phyloP scores from a whole-genome alignment of 2,797 vertebrate species.

The Galago senegalensis region DNA sequence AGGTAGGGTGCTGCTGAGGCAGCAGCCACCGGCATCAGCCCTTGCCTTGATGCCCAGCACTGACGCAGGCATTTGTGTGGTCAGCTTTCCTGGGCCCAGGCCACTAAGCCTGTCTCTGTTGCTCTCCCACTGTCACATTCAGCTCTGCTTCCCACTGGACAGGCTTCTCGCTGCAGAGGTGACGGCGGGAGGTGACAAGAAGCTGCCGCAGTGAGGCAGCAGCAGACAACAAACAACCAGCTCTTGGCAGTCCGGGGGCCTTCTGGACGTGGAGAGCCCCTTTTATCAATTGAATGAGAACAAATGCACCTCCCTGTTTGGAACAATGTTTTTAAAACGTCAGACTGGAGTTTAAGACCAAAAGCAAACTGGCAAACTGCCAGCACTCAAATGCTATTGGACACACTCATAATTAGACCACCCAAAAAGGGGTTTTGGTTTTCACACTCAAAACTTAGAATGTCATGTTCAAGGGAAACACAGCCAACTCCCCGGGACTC shows the following conservation, averaged over 20 bases:
- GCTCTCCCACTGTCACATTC: neutral
- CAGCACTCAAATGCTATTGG: rapidly evolving
- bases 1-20: neutral
- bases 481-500: rapidly evolving
- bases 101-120: neutral
- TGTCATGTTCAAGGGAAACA: rapidly evolving
- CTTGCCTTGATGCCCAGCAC: constrained; percentile 54
- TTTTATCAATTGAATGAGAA: no score
- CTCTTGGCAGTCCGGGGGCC: neutral
- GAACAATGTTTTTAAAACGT: neutral
- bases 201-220: neutral
- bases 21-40: neutral
- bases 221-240: rapidly evolving
- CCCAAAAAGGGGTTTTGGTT: rapidly evolving
- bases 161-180: neutral
- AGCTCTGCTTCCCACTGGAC: neutral
- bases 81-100: constrained; percentile 27
- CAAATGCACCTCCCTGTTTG: rapidly evolving
- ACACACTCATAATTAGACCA: rapidly evolving
- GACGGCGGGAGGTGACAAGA: rapidly evolving
- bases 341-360: neutral
- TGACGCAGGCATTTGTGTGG: constrained; percentile 77
- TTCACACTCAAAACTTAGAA: rapidly evolving
- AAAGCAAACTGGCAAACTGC: neutral
- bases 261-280: neutral